Base-by-base conservation (phyloP, 2,888 invertebrate species). In the Acanthococcus lagerstroemiae region DNA sequence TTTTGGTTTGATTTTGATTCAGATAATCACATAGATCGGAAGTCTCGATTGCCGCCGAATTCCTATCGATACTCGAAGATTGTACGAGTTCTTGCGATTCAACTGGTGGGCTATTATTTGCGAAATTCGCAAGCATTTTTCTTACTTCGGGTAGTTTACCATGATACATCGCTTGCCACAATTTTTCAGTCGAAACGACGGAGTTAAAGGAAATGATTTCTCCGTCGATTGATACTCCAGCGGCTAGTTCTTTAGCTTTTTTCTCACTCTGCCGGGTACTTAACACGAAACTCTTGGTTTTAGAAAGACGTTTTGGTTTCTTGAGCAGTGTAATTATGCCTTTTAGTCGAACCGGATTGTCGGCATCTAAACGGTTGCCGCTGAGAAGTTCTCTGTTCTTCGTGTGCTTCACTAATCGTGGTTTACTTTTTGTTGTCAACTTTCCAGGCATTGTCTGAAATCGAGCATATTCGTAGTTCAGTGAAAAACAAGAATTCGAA, bases 341-440 rank as follows among this genome's bases (percentile, higher is more conserved):
- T 37, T 54, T 63, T 24, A 12, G 21, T 37, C 63, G 63, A 37
- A 44, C 22, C 25, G 63, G 63, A 63, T 52, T 27, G 24, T 63
- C 63, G 1, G 63, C 30, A 63, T 63, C 63, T 12, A 63, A 25
- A 24, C 37, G 54, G 54, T 63, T 63, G 4, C 63, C 63, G 25
- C 37, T 17, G 25, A 63, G 63, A 7, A 12, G 19, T 24, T 48
- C 22, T 17, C 37, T 27, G 52, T 25, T 30, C 54, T 37, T 54
- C 44, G n/a, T 19, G 15, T 24, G 30, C n/a, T 37, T 24, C 15
- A 52, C 30, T 24, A 6, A 27, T 54, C n/a, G 17, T 12, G 27
- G 25, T 52, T 22, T 48, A 26, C 2, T 22, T 44, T 54, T 63
- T 4, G 46, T 24, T 9, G 2, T 1, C 19, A 48, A 9, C 48